phyloP scores from a whole-genome alignment of 1,140 invertebrate genomes.

The Bemisia tabaci region DNA sequence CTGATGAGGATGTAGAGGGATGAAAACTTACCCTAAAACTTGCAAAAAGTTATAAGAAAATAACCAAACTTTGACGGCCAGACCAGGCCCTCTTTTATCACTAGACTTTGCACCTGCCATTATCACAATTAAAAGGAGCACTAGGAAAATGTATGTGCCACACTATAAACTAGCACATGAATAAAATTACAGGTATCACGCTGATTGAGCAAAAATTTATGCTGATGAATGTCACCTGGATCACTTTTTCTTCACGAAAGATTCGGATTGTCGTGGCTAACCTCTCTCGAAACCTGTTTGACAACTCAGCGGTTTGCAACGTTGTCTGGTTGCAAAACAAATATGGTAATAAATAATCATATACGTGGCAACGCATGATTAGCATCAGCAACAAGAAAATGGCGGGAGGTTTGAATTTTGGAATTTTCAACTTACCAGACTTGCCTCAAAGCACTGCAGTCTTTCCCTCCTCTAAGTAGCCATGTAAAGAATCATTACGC shows the following conservation, averaged over 20 bases:
- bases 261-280: background rate
- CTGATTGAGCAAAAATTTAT: background rate
- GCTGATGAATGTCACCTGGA: background rate
- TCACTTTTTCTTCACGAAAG: background rate
- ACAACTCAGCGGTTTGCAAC: background rate
- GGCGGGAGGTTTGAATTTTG: too few species aligned
- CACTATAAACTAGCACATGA: too few species aligned
- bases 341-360: too few species aligned
- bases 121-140: background rate
- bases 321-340: too few species aligned
- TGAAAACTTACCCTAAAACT: conserved; percentile 31
- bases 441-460: too few species aligned
- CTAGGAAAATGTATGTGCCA: too few species aligned
- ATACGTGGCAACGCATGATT: too few species aligned
- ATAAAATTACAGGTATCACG: too few species aligned
- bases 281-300: background rate
- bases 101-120: background rate
- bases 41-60: conserved; percentile 30
- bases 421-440: too few species aligned
- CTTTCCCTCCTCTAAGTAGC: too few species aligned
- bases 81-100: conserved; percentile 22
- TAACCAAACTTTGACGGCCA: conserved; percentile 29
- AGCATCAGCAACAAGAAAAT: too few species aligned
- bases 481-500: too few species aligned
- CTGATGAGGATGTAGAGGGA: background rate